Conservation (phyloP, 2,797 vertebrate species). For the Allobates femoralis region DNA sequence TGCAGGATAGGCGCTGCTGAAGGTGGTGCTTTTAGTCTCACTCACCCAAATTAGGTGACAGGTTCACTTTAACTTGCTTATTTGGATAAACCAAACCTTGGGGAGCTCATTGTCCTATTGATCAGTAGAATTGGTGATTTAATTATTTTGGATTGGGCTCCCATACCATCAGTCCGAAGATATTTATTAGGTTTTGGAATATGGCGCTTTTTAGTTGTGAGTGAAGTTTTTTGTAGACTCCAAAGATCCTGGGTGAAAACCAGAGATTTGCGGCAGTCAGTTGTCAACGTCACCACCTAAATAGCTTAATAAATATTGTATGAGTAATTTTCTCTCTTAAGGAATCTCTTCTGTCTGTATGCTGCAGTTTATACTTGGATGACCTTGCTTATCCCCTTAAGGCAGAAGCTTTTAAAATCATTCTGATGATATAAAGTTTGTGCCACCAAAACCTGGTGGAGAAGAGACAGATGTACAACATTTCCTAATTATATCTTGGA, state of each 20-base stretch:
- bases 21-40: no score
- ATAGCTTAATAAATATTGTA: slow-evolving; percentile 19
- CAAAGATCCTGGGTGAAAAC: background rate
- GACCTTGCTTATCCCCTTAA: slow-evolving; percentile 9
- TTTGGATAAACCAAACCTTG: background rate
- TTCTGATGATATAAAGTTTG: background rate
- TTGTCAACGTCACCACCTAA: background rate
- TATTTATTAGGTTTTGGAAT: background rate
- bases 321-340: slow-evolving; percentile 26
- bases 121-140: background rate
- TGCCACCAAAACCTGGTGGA: background rate
- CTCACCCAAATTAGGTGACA: no score
- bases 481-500: background rate
- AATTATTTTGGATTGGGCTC: background rate
- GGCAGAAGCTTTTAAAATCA: slow-evolving; percentile 11
- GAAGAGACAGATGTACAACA: background rate
- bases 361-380: background rate
- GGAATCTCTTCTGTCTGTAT: background rate
- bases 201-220: background rate
- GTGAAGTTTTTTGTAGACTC: background rate
- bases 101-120: background rate
- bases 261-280: background rate
- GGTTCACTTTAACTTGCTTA: no score
- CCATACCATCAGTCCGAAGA: background rate
- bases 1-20: no score